Evolutionary conservation across 2,797 vertebrate genomes (phyloP).

Genomic region (Falco biarmicus): DNA sequence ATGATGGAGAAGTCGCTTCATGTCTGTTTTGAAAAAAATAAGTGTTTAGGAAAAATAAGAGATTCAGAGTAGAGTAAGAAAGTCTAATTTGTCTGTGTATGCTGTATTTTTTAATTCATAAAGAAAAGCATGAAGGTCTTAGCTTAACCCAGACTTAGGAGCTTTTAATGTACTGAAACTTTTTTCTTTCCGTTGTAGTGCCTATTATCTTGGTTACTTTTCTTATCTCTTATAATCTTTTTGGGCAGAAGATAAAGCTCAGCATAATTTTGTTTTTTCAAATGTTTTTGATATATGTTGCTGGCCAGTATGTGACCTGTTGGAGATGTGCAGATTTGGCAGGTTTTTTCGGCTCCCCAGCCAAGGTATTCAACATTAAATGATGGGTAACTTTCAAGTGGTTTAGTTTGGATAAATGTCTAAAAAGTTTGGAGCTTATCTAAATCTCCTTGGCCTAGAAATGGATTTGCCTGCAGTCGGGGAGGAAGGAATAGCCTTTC

Average conservation of each 20-base stretch:
- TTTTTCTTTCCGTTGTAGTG: not conserved
- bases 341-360: not conserved
- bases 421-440: not conserved
- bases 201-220: not conserved
- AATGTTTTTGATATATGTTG: not conserved
- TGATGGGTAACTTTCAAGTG: not conserved
- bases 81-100: not conserved
- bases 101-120: not conserved
- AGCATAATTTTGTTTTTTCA: not conserved
- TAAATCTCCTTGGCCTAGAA: not conserved
- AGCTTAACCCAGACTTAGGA: not conserved
- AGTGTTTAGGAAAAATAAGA: not conserved
- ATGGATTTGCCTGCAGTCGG: not conserved
- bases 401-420: constrained; percentile 7
- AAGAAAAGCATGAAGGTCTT: not conserved
- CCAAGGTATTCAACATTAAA: constrained; percentile 13
- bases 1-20: not conserved
- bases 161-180: not conserved
- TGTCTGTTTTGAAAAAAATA: not conserved
- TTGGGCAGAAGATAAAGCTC: not conserved
- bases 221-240: not conserved
- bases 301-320: not conserved
- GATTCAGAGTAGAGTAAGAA: not conserved
- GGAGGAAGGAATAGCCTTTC: not conserved
- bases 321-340: not conserved